Percentiles rank a stretch among this genome's conserved stretches.
phyloP scores from a whole-genome alignment of 2,888 invertebrate species.

The Heteromurus nitidus region DNA sequence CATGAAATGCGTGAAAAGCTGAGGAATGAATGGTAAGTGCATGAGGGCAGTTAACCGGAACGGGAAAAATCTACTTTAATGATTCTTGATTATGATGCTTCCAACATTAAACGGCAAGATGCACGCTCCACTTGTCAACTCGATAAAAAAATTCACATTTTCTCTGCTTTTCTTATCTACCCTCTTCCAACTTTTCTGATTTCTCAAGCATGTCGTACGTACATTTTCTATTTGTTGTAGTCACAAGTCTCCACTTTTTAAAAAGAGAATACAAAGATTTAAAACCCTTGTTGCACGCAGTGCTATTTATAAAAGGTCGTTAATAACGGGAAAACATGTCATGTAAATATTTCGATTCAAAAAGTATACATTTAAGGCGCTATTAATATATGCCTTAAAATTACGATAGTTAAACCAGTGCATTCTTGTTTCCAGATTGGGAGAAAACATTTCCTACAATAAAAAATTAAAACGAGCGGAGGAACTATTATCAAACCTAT shows the following conservation, averaged over 20 bases:
- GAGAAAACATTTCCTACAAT: neutral
- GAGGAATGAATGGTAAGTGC: slow-evolving; percentile 37
- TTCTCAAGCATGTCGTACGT: slow-evolving; percentile 3
- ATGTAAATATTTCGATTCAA: too few species aligned
- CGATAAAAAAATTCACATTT: slow-evolving; percentile 50
- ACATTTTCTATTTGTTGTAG: neutral
- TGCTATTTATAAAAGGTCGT: neutral
- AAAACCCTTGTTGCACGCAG: too few species aligned
- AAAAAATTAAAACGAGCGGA: neutral
- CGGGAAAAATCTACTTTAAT: slow-evolving; percentile 59
- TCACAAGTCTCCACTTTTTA: neutral
- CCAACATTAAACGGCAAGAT: slow-evolving; percentile 45
- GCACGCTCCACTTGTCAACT: slow-evolving; percentile 56
- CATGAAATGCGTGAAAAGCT: neutral
- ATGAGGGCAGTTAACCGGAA: slow-evolving; percentile 51
- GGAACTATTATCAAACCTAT: neutral
- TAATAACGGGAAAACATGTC: slow-evolving; percentile 5
- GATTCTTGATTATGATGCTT: slow-evolving; percentile 56
- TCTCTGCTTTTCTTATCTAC: slow-evolving; percentile 30
- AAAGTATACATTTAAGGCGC: too few species aligned
- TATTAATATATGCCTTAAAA: too few species aligned
- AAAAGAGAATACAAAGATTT: neutral
- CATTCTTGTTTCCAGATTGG: neutral
- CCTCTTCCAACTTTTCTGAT: neutral
- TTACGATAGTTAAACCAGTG: too few species aligned